phyloP scores from a whole-genome alignment of 2,888 invertebrate genomes.

The Mythimna impura region DNA sequence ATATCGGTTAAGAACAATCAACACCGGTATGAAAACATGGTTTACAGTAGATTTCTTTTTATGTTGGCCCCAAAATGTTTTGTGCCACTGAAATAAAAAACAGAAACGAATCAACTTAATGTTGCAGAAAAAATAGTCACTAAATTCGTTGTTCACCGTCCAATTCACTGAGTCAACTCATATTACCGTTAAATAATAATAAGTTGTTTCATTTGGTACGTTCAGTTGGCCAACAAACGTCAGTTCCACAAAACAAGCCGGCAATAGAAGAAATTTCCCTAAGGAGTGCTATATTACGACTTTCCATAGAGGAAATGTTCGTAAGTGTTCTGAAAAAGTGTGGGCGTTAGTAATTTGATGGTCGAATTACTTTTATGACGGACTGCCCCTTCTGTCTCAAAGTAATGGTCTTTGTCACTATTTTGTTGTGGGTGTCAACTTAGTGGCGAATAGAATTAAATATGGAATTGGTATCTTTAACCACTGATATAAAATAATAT shows the following conservation, averaged over 20 bases:
- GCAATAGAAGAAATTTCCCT: conserved; percentile 87
- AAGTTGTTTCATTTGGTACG: conserved; percentile 69
- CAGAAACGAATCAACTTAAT: conserved; percentile 43
- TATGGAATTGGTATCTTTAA: neutral
- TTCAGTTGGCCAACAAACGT: conserved; percentile 75
- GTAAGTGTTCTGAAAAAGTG: conserved; percentile 70
- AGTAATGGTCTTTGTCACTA: conserved; percentile 40
- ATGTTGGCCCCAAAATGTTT: conserved; percentile 16
- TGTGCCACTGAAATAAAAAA: conserved; percentile 36
- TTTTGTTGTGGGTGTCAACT: conserved; percentile 32
- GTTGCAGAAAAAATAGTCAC: conserved; percentile 41
- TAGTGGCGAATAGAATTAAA: conserved; percentile 2
- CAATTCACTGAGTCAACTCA: conserved; percentile 61
- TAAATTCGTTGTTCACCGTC: conserved; percentile 40
- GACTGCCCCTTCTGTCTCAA: conserved; percentile 44
- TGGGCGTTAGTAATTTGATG: conserved; percentile 64
- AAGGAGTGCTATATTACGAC: conserved; percentile 82
- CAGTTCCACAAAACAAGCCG: conserved; percentile 84
- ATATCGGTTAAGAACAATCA: conserved; percentile 2
- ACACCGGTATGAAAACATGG: conserved; percentile 1
- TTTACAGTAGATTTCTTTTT: conserved; percentile 16
- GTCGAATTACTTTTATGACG: conserved; percentile 64
- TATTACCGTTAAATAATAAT: conserved; percentile 62
- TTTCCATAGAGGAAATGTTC: conserved; percentile 78
- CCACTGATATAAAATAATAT: too few relatives aligned